A percentile compares a stretch with the other conserved stretches of the same genome.
Conservation (phyloP, 2,888 invertebrate species). For the Drosophila merina region DNA sequence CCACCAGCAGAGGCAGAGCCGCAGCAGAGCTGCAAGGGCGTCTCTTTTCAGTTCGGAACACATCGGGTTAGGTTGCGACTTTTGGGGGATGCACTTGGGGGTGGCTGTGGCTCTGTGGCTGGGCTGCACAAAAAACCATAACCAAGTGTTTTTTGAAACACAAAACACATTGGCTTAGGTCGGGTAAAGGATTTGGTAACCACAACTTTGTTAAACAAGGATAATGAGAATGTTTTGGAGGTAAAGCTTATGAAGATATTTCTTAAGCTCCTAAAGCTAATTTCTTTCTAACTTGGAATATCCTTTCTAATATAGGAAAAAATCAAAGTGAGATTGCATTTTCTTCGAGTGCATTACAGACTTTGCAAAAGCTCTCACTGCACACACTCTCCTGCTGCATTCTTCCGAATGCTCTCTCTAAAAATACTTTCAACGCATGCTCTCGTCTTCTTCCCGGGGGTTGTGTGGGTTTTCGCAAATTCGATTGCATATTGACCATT, state of each 20-base stretch:
- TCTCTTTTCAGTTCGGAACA: slow-evolving; percentile 36
- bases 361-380: slow-evolving; percentile 31
- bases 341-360: slow-evolving; percentile 48
- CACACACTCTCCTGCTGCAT: slow-evolving; percentile 9
- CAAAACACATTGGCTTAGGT: slow-evolving; percentile 40
- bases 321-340: slow-evolving; percentile 2
- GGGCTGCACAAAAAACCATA: slow-evolving; percentile 10
- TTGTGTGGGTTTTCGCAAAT: slow-evolving; percentile 28
- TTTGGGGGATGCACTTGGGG: slow-evolving; percentile 17
- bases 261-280: too few relatives aligned
- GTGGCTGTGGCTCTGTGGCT: slow-evolving; percentile 27
- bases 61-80: slow-evolving; percentile 30
- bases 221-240: too few relatives aligned
- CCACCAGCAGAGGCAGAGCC: slow-evolving; percentile 18
- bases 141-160: slow-evolving; percentile 18
- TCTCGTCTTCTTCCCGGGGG: slow-evolving; percentile 9
- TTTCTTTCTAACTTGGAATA: too few relatives aligned
- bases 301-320: neutral
- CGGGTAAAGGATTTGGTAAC: slow-evolving; percentile 15
- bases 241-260: too few relatives aligned
- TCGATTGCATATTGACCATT: slow-evolving; percentile 53
- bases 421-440: slow-evolving; percentile 34
- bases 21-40: slow-evolving; percentile 46
- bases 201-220: neutral
- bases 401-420: slow-evolving; percentile 6